These are phyloP conservation scores for Amphimallon solstitiale DNA, from an alignment of 2,888 invertebrate species.

Conservation along the genomic window DNA sequence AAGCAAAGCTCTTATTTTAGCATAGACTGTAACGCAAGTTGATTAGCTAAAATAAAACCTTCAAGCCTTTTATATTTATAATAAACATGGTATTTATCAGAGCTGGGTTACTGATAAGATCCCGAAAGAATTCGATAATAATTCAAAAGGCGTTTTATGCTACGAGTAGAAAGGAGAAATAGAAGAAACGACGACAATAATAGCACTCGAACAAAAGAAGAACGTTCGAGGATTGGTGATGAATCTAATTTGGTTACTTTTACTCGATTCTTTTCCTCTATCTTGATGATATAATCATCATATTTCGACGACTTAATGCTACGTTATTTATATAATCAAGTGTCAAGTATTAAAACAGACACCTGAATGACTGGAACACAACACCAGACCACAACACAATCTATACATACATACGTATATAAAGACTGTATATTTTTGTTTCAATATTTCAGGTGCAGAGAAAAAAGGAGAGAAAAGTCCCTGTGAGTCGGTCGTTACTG, in stretches of 20 bases:
- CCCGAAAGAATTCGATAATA: slow-evolving; percentile 22
- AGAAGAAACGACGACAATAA: slow-evolving; percentile 34
- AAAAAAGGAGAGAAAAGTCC: slow-evolving; percentile 41
- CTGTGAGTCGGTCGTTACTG: slow-evolving; percentile 52
- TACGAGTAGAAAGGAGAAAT: not conserved
- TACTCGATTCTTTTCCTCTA: slow-evolving; percentile 24
- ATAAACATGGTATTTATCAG: not conserved
- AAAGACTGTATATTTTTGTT: slow-evolving; percentile 49
- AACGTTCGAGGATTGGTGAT: slow-evolving; percentile 40
- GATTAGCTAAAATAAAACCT: no score
- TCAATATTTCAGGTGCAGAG: slow-evolving; percentile 45
- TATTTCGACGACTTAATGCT: slow-evolving; percentile 53
- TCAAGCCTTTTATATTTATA: no score
- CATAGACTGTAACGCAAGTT: no score
- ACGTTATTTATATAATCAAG: slow-evolving; percentile 57
- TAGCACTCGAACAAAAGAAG: slow-evolving; percentile 39
- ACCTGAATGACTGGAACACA: slow-evolving; percentile 50
- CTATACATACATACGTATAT: slow-evolving; percentile 19
- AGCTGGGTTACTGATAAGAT: slow-evolving; percentile 21
- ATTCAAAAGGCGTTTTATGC: slow-evolving; percentile 34
- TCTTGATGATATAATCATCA: slow-evolving; percentile 42
- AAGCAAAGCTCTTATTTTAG: no score
- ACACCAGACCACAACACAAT: slow-evolving; percentile 41
- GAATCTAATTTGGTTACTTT: slow-evolving; percentile 45
- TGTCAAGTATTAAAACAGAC: slow-evolving; percentile 57